phyloP scores from a whole-genome alignment of 2,888 invertebrate genomes.

The Cephalotes varians region DNA sequence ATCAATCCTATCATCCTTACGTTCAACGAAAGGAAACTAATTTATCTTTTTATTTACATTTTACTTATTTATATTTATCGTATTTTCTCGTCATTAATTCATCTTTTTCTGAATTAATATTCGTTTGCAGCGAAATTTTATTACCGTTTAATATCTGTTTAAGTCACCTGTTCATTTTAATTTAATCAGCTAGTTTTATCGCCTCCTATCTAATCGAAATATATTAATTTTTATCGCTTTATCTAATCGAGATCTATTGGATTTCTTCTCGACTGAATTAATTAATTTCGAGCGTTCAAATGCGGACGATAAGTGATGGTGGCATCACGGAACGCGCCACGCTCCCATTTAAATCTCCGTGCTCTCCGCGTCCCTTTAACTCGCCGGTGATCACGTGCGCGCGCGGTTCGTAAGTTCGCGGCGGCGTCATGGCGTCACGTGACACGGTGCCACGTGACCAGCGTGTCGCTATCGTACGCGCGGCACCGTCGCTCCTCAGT shows the following conservation, averaged over 20 bases:
- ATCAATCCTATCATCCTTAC: background rate
- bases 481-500: conserved; percentile 54
- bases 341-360: conserved; percentile 11
- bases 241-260: background rate
- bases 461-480: conserved; percentile 49
- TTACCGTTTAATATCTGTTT: background rate
- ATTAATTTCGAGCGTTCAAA: background rate
- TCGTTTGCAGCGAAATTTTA: background rate
- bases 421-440: conserved; percentile 51
- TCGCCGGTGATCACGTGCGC: conserved; percentile 65
- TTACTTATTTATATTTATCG: background rate
- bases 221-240: background rate
- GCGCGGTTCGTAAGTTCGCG: conserved; percentile 52
- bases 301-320: background rate
- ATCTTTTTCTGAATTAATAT: background rate
- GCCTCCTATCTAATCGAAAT: background rate
- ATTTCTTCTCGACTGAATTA: background rate
- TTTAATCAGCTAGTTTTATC: conserved; percentile 3
- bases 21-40: background rate
- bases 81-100: background rate
- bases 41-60: background rate
- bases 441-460: conserved; percentile 42
- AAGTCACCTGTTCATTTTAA: background rate
- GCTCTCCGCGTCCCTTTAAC: conserved; percentile 52
- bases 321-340: background rate